Conservation (phyloP, 2,797 vertebrate genomes). For the Tangara arthus region DNA sequence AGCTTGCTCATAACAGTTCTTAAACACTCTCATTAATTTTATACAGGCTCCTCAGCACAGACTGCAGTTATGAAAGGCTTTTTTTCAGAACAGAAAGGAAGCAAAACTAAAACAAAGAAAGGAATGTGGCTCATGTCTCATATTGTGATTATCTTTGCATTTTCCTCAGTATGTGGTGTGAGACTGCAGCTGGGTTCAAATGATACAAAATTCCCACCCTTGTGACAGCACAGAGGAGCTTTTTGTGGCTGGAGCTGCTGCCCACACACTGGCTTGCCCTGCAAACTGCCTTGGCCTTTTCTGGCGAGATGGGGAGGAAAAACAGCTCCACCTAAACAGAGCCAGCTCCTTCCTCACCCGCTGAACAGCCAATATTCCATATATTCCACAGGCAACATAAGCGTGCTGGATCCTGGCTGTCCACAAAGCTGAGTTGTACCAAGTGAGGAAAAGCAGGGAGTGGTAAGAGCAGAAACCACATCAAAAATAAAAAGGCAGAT, state of each 20-base stretch:
- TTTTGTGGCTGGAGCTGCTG: not conserved
- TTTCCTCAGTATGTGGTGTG: not conserved
- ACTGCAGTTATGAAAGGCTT: not conserved
- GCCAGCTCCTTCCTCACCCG: not conserved
- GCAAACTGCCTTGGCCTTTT: not conserved
- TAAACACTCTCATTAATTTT: constrained; percentile 15
- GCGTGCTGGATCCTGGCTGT: not conserved
- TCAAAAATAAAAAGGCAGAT: not conserved
- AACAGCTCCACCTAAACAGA: not conserved
- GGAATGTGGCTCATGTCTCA: constrained; percentile 1
- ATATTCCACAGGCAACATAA: accelerated
- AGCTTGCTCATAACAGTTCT: not conserved
- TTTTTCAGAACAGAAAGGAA: not conserved
- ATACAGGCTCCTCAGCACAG: not conserved
- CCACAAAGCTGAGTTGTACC: not conserved
- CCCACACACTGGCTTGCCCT: not conserved
- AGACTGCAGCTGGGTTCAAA: not conserved
- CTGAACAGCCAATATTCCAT: not conserved
- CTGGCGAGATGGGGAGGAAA: not conserved
- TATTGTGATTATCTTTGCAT: constrained; percentile 25
- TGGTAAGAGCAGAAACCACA: not conserved
- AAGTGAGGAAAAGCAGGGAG: not conserved
- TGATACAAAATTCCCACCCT: not conserved
- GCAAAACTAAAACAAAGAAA: constrained; percentile 14
- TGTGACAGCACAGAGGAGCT: not conserved